Evolutionary conservation across 2,888 invertebrate genomes (phyloP).

Genomic region (Globia sparganii): DNA sequence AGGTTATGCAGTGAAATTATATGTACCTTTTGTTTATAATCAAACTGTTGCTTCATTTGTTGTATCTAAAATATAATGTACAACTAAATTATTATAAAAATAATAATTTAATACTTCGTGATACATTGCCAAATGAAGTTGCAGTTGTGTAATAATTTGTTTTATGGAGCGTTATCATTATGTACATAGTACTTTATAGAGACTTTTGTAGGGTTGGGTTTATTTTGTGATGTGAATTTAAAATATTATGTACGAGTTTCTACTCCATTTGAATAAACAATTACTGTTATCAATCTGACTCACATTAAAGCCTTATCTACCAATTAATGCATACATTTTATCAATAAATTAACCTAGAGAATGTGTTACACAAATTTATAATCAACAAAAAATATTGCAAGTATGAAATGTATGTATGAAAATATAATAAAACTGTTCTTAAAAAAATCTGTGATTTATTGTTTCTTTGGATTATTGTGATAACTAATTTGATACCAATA

Average conservation of each 20-base stretch:
- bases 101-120: conserved; percentile 8
- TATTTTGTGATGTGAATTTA: conserved; percentile 37
- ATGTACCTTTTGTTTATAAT: conserved; percentile 29
- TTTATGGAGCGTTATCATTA: conserved; percentile 3
- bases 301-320: conserved; percentile 58
- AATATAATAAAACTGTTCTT: conserved; percentile 54
- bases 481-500: not conserved
- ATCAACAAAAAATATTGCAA: conserved; percentile 48
- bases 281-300: conserved; percentile 45
- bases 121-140: conserved; percentile 25
- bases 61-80: conserved; percentile 7
- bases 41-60: conserved; percentile 33
- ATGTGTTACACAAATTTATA: conserved; percentile 32
- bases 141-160: conserved; percentile 13
- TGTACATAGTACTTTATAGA: conserved; percentile 35
- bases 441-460: conserved; percentile 3
- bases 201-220: conserved; percentile 23
- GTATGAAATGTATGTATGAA: conserved; percentile 41
- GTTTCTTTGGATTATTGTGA: not conserved
- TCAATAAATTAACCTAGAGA: conserved; percentile 40
- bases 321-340: conserved; percentile 47
- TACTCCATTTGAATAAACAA: conserved; percentile 31
- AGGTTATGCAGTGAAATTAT: conserved; percentile 17
- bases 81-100: conserved; percentile 1
- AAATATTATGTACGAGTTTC: conserved; percentile 22